Evolutionary conservation across 2,888 invertebrate genomes (phyloP).

Genomic region (Pseudococcus viburni): DNA sequence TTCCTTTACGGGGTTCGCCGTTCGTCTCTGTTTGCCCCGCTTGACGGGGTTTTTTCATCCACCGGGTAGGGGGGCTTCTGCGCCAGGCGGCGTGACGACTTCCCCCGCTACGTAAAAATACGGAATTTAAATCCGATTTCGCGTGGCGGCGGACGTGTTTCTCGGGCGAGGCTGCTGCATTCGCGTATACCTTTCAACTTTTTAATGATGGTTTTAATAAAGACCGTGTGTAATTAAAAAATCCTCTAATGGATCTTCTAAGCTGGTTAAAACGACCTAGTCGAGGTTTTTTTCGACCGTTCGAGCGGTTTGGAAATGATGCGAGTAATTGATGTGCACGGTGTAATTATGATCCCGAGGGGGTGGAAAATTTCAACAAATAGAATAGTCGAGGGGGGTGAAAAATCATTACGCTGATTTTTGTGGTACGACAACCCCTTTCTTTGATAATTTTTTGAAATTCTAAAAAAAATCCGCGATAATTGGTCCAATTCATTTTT

Average conservation of each 20-base stretch:
- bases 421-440: too few relatives aligned
- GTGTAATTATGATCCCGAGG: too few relatives aligned
- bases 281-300: neutral
- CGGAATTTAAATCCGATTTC: conserved; percentile 48
- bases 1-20: neutral
- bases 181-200: conserved; percentile 30
- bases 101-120: neutral
- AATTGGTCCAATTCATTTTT: too few relatives aligned
- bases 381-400: too few relatives aligned
- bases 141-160: neutral
- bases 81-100: neutral
- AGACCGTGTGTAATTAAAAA: conserved; percentile 47
- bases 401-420: too few relatives aligned
- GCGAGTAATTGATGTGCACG: too few relatives aligned
- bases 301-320: neutral
- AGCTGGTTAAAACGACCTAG: conserved; percentile 6
- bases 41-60: neutral
- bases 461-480: too few relatives aligned
- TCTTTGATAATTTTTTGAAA: too few relatives aligned
- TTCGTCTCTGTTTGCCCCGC: neutral
- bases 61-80: neutral
- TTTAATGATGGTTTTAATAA: conserved; percentile 50
- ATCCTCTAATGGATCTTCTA: conserved; percentile 8
- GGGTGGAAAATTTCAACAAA: too few relatives aligned
- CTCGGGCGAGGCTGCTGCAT: neutral